Base-by-base conservation (phyloP, 92 coral and sea anemone genomes). In the Hydrozoanthus gracilis region DNA sequence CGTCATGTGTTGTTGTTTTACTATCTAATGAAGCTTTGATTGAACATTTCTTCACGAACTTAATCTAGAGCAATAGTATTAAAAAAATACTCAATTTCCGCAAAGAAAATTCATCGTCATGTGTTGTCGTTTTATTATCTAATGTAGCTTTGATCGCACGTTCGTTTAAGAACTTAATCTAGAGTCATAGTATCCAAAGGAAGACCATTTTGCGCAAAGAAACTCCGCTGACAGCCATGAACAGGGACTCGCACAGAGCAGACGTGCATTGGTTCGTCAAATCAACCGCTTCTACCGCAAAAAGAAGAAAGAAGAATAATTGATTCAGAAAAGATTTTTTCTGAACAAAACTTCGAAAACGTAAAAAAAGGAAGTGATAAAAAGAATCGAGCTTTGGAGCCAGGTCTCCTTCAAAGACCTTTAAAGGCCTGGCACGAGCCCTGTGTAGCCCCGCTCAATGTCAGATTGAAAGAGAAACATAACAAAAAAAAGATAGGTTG, bases 201-300 rank as follows among this genome's bases (percentile, higher is more conserved):
- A 77, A 62, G 5, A 62, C 72, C 13, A 79, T 6, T 11, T n/a
- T 0, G 44, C 69, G 12, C 61, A 5, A n/a, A 18, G 47, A 39
- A 65, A 65, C 47, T 16, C 62, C 14, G 74, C 74, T 48, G 74
- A 80, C 62, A 80, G 69, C 48, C 85, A 64, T 13, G 54, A 60
- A 52, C 70, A 67, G 87, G 87, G 87, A 88, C 91, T 91, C 93
- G 84, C 93, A 83, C 93, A 84, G 91, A 89, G 87, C 89, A 51
- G 77, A 78, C 78, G 54, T 27, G 55, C 39, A 76, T 45, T 82
- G 66, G 11, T 75, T 77, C 49, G 88, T 87, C 74, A 80, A 52
- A 80, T 80, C 45, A 7, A 79, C 73, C 14, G 56, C 72, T 14
- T 77, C 11, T 14, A 15, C 16, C 73, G 35, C 14, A 16, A 8